Evolutionary conservation across 30 jellyfish, hydroid and myxozoan genomes (phyloP).

Genomic region (Nemopilema nomurai): DNA sequence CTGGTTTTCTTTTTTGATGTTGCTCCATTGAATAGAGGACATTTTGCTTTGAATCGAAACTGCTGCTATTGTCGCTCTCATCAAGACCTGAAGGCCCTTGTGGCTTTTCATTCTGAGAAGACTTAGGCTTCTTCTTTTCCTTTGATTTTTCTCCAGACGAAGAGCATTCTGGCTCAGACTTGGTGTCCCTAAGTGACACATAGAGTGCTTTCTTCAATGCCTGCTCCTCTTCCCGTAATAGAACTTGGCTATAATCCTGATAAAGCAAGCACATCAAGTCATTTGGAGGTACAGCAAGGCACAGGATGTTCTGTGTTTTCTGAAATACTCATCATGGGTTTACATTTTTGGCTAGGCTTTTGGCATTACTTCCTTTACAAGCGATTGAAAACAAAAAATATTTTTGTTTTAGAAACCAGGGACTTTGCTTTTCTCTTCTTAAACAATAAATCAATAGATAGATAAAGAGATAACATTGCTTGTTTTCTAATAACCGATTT

Average conservation of each 20-base stretch:
- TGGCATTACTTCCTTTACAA: background rate
- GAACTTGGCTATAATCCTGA: constrained; percentile 67
- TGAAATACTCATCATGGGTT: background rate
- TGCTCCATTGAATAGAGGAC: background rate
- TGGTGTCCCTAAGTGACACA: constrained; percentile 65
- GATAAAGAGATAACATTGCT: too few species aligned
- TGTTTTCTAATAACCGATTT: too few species aligned
- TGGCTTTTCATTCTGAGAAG: background rate
- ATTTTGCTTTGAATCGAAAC: background rate
- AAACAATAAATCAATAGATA: too few species aligned
- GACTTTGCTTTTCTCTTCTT: too few species aligned
- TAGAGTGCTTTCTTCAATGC: constrained; percentile 77
- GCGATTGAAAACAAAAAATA: too few species aligned
- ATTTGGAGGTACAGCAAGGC: background rate
- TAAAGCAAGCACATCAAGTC: background rate
- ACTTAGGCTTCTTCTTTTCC: background rate
- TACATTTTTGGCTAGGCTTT: background rate
- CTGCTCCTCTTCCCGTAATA: constrained; percentile 73
- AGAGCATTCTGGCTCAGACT: constrained; percentile 9
- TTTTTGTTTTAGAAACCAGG: too few species aligned
- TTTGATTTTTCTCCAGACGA: background rate
- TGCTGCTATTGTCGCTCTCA: background rate
- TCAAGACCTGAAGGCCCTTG: background rate
- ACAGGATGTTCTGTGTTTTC: background rate
- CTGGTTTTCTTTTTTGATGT: background rate